Conservation (phyloP, 2,888 invertebrate species). For the Tigriopus californicus region DNA sequence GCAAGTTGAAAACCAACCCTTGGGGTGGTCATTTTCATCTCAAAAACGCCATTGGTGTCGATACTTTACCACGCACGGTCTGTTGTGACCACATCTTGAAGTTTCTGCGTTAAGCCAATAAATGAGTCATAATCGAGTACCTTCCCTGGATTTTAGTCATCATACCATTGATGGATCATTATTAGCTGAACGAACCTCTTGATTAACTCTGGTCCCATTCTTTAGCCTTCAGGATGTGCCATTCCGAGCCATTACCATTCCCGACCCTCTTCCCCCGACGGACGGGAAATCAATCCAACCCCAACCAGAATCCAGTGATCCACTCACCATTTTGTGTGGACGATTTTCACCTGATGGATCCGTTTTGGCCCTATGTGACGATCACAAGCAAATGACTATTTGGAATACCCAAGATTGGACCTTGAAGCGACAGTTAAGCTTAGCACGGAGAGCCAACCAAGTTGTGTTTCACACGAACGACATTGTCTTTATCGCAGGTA, state of each 20-base stretch:
- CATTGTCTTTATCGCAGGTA: slow-evolving; percentile 38
- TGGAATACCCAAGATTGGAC: slow-evolving; percentile 17
- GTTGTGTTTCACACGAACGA: slow-evolving; percentile 33
- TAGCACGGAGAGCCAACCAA: slow-evolving; percentile 41
- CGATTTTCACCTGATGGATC: neutral
- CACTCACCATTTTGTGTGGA: neutral
- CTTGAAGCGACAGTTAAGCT: slow-evolving; percentile 16
- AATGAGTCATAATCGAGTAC: neutral
- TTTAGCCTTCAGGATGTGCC: no score
- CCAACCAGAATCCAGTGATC: neutral
- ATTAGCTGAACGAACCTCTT: no score
- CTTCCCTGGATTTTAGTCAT: neutral
- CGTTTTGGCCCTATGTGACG: slow-evolving; percentile 6
- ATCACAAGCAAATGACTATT: slow-evolving; percentile 17
- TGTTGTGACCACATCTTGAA: neutral
- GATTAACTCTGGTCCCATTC: no score
- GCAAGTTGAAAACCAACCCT: no score
- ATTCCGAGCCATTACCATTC: neutral
- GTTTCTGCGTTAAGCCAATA: neutral
- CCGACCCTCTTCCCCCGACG: neutral
- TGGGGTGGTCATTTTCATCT: neutral
- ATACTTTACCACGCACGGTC: neutral
- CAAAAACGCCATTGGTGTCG: neutral
- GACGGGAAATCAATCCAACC: neutral
- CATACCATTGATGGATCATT: neutral